Percentiles rank a stretch among this genome's conserved stretches.
Evolutionary conservation across 1,140 invertebrate species (phyloP).

Genomic region (Gonatopus flavifemur): DNA sequence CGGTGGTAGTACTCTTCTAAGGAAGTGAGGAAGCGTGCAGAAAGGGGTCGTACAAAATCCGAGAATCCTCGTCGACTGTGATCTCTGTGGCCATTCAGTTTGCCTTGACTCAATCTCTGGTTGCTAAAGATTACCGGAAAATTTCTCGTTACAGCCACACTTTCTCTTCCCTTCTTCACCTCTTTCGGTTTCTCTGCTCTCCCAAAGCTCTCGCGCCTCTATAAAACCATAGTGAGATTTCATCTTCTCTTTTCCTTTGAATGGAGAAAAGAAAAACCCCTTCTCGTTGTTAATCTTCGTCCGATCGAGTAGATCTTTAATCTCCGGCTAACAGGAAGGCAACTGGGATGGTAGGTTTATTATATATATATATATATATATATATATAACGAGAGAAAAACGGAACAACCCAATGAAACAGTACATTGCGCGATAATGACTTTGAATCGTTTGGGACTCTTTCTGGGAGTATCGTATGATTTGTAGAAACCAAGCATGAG

Average conservation of each 20-base stretch:
- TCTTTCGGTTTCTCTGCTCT: neutral
- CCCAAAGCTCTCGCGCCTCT: too few relatives aligned
- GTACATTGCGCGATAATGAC: too few relatives aligned
- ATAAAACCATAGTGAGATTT: too few relatives aligned
- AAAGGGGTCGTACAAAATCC: conserved; percentile 12
- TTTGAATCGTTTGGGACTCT: too few relatives aligned
- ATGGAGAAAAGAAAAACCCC: too few relatives aligned
- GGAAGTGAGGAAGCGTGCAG: conserved; percentile 10
- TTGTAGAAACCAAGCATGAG: too few relatives aligned
- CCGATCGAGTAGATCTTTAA: conserved; percentile 31
- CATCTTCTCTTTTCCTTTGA: neutral
- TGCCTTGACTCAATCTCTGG: conserved; percentile 23
- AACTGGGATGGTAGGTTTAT: too few relatives aligned
- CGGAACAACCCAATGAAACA: too few relatives aligned
- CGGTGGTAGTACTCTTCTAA: neutral
- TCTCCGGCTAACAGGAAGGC: conserved; percentile 16
- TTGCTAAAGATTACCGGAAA: conserved; percentile 30
- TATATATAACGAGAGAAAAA: too few relatives aligned
- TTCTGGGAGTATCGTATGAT: too few relatives aligned
- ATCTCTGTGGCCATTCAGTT: conserved; percentile 25
- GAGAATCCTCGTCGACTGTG: conserved; percentile 16
- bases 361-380: too few relatives aligned
- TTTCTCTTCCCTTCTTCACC: neutral
- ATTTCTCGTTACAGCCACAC: conserved; percentile 25
- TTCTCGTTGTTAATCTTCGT: conserved; percentile 32